These are phyloP conservation scores for Lethenteron camtschaticum DNA, from an alignment of 2,113 vertebrate species.

Conservation along the genomic window DNA sequence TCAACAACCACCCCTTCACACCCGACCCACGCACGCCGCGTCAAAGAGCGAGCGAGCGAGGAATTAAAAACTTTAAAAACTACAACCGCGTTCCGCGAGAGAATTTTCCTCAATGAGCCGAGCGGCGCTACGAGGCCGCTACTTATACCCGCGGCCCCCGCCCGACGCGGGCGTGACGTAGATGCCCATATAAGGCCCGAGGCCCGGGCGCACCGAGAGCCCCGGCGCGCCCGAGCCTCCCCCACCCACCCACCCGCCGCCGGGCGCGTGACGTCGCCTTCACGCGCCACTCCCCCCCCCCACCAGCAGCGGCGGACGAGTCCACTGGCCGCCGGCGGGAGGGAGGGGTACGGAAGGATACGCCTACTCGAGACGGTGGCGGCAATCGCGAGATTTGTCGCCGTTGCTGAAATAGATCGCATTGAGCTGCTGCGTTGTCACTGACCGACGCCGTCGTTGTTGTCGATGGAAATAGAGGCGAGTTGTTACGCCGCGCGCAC, in stretches of 20 bases:
- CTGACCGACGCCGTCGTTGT: too few relatives aligned
- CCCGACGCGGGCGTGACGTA: not conserved
- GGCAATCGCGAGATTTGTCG: too few relatives aligned
- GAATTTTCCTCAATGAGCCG: too few relatives aligned
- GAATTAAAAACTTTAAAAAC: not conserved
- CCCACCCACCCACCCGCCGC: not conserved
- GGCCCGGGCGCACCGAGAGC: not conserved
- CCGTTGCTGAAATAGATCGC: too few relatives aligned
- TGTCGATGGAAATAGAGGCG: too few relatives aligned
- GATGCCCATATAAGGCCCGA: slow-evolving; percentile 2
- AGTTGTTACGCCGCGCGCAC: not conserved
- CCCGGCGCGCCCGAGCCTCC: not conserved
- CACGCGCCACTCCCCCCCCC: not conserved
- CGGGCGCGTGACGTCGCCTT: not conserved
- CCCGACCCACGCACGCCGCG: not conserved
- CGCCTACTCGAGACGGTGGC: too few relatives aligned
- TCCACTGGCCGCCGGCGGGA: not conserved
- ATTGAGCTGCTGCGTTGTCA: too few relatives aligned
- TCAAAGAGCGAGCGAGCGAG: not conserved
- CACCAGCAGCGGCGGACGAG: not conserved
- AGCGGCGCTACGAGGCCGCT: too few relatives aligned
- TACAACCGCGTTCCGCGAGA: not conserved
- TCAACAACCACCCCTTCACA: not conserved
- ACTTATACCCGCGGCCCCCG: not conserved
- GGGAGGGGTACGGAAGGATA: not conserved